Evolutionary conservation across 1,140 invertebrate species (phyloP).

Genomic region (Aleiodes sp.): DNA sequence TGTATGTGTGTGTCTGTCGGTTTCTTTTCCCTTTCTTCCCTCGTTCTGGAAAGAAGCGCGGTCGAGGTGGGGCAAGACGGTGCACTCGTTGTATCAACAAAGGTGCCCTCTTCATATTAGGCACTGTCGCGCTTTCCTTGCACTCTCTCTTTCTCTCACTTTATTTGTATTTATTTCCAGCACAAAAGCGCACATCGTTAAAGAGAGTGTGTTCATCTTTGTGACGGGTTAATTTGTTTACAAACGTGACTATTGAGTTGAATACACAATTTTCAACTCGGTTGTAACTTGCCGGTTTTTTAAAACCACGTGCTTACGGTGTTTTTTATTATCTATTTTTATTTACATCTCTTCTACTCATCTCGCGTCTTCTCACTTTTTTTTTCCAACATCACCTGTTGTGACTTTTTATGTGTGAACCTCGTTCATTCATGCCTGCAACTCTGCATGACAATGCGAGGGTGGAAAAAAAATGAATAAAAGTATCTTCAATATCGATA

Average conservation of each 20-base stretch:
- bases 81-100: too few relatives aligned
- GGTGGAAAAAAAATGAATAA: background rate
- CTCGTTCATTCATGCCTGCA: conserved; percentile 55
- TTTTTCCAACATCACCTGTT: conserved; percentile 54
- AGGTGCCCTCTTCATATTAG: too few relatives aligned
- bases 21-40: conserved; percentile 11
- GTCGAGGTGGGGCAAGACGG: too few relatives aligned
- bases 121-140: too few relatives aligned
- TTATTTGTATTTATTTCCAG: too few relatives aligned
- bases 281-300: too few relatives aligned
- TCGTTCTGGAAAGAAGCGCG: background rate
- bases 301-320: background rate
- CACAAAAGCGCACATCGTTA: too few relatives aligned
- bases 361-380: conserved; percentile 7
- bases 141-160: too few relatives aligned
- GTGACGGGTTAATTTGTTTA: background rate
- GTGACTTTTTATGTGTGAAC: conserved; percentile 55
- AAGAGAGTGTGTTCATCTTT: too few relatives aligned
- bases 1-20: conserved; percentile 40
- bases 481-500: conserved; percentile 6
- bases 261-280: conserved; percentile 2
- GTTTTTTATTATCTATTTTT: background rate
- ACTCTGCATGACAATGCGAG: background rate
- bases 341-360: background rate
- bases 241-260: background rate